A percentile compares a stretch with the other conserved stretches of the same genome.
phyloP scores from a whole-genome alignment of 2,113 vertebrate species.

The Clarias macrocephalus region DNA sequence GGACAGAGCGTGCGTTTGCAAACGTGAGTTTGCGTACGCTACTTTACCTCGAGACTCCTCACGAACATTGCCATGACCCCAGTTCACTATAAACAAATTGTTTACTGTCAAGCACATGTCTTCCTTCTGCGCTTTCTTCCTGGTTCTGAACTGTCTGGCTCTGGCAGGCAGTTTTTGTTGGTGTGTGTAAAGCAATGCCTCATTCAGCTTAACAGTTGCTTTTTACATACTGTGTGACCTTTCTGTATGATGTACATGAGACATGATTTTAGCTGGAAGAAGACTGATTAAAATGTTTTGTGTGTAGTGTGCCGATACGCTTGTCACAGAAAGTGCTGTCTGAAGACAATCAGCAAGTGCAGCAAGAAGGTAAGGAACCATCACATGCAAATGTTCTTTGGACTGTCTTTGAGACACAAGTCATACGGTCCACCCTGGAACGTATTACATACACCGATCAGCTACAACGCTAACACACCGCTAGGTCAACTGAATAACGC shows the following conservation, averaged over 20 bases:
- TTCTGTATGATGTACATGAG: conserved; percentile 3
- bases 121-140: conserved; percentile 41
- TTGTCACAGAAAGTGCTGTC: conserved; percentile 97
- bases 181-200: conserved; percentile 21
- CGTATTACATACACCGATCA: neutral
- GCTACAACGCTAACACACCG: too few species aligned
- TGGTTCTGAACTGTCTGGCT: conserved; percentile 49
- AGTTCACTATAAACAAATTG: conserved; percentile 67
- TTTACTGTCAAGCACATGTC: conserved; percentile 71
- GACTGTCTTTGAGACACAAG: neutral
- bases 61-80: conserved; percentile 43
- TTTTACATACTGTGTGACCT: conserved; percentile 22
- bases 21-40: conserved; percentile 78
- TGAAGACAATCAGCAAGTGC: conserved; percentile 89
- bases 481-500: too few species aligned
- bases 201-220: conserved; percentile 37
- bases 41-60: conserved; percentile 26
- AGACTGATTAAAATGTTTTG: conserved; percentile 61
- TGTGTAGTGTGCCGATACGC: conserved; percentile 94
- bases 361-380: conserved; percentile 88
- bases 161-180: conserved; percentile 59
- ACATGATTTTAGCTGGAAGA: conserved; percentile 41
- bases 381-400: neutral
- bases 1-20: conserved; percentile 97
- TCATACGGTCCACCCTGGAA: neutral